phyloP scores from a whole-genome alignment of 2,113 vertebrate genomes.

The Athene cunicularia region DNA sequence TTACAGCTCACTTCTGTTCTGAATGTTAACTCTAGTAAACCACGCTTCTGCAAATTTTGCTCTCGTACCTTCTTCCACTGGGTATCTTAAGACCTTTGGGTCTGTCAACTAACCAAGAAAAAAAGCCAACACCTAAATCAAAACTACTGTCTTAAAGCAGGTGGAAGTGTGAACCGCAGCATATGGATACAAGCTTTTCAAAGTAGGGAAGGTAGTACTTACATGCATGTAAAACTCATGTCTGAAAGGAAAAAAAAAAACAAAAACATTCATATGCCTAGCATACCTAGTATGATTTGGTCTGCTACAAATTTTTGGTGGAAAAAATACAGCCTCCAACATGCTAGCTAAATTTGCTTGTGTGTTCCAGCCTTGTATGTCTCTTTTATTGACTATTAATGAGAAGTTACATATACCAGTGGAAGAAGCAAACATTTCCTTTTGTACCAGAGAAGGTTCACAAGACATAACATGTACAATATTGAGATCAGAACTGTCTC shows the following conservation, averaged over 20 bases:
- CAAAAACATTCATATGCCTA: background rate
- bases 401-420: conserved; percentile 24
- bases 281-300: background rate
- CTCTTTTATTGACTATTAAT: background rate
- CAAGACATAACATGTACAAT: conserved; percentile 47
- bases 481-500: conserved; percentile 10
- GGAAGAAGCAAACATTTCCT: conserved; percentile 70
- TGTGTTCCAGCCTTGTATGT: background rate
- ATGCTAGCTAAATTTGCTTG: background rate
- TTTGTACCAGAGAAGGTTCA: conserved; percentile 60
- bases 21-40: conserved; percentile 32
- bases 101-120: background rate
- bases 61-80: conserved; percentile 68
- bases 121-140: background rate
- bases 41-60: conserved; percentile 45
- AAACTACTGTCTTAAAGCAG: background rate
- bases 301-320: background rate
- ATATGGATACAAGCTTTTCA: background rate
- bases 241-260: background rate
- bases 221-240: background rate
- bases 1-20: conserved; percentile 15
- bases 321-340: background rate
- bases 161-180: background rate
- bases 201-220: background rate
- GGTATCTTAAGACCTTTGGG: background rate